Conservation (phyloP, 2,113 vertebrate species). For the Pardalotus punctatus region DNA sequence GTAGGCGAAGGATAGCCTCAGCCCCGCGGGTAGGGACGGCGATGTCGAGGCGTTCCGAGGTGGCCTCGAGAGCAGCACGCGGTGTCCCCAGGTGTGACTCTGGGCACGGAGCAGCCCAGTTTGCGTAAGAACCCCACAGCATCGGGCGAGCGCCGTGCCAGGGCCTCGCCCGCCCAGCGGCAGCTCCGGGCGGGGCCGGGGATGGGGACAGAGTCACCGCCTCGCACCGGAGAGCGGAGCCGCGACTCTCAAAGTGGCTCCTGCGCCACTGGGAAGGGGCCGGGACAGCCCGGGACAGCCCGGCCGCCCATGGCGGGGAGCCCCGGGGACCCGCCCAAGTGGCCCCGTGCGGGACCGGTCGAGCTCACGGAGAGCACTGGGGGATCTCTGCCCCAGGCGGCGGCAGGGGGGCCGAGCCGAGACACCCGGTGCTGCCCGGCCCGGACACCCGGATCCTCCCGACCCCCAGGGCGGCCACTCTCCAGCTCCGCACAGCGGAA, state of each 20-base stretch:
- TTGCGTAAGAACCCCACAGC: not conserved
- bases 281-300: no score
- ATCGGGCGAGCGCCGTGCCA: not conserved
- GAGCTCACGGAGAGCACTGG: not conserved
- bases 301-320: not conserved
- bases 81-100: not conserved
- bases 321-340: not conserved
- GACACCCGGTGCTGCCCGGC: not conserved
- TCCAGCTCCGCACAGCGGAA: not conserved
- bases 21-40: not conserved
- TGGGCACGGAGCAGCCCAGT: not conserved
- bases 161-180: not conserved
- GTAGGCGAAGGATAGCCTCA: not conserved
- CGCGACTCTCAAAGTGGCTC: not conserved
- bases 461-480: not conserved
- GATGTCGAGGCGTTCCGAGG: not conserved
- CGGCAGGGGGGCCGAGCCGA: not conserved
- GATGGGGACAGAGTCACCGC: not conserved
- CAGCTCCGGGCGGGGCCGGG: not conserved
- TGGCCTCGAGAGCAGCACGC: not conserved
- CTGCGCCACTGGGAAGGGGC: not conserved
- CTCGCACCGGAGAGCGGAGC: not conserved
- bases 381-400: not conserved
- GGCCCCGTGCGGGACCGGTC: not conserved
- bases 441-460: not conserved